Base-by-base conservation (phyloP, 2,888 invertebrate genomes). In the Antheraea assamensis region DNA sequence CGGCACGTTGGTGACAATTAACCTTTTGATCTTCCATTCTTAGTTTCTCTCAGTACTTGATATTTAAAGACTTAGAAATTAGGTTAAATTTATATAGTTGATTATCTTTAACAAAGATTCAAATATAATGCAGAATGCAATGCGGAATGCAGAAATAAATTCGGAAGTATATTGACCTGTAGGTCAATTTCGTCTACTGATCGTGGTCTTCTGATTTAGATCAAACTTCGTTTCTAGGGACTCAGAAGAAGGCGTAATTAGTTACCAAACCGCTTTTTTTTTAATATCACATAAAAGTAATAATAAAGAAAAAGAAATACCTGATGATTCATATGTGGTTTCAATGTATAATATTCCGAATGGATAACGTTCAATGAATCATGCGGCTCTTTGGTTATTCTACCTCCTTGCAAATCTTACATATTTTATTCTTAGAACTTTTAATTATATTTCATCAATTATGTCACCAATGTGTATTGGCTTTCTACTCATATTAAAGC, bases 251-350 rank as follows among this genome's bases (percentile, higher is more conserved):
- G 30, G 27, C 27, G 30, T 30, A 64, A 64, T 64, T 27, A 27
- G 27, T 30, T 30, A 17, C 15, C 27, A 27, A 27, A 30, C 61
- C 61, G 17, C 61, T 30, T 30, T 3, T 3, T 64, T 61, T 30
- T 30, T 30, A 64, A 17, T 27, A 64, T 64, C 10, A 30, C 30
- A 30, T 64, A 64, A 13, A 30, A 30, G 30, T 64, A 4, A 64
- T 64, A 64, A 64, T 64, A 30, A 17, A 30, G 8, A 17, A 30
- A 27, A 27, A 70, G 70, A 42, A 70, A 70, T 35, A 15, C 35
- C 68, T 68, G 30, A 10, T 42, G 31, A 42, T 31, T 68, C 68
- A 35, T 68, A n/a, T 31, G 68, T 42, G 35, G 68, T 68, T 35
- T 8, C 19, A n/a, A 3, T 68, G 10, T 27, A 68, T 42, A 68